These are phyloP conservation scores for Macquaria ambigua DNA, from an alignment of 2,113 vertebrate species.

Conservation along the genomic window DNA sequence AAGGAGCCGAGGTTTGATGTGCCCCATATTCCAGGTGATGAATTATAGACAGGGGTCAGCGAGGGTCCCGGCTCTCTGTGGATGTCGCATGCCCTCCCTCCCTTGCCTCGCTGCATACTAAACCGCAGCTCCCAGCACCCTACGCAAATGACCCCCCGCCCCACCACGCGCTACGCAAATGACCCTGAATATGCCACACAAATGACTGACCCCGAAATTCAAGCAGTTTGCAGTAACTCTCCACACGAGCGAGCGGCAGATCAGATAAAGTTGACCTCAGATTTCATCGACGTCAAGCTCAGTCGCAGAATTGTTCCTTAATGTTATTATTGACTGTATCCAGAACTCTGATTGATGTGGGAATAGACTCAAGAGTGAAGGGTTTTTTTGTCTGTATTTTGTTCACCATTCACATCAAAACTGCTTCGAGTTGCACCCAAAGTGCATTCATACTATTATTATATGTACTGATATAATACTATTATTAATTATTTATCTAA, in stretches of 20 bases:
- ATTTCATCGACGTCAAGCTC: background rate
- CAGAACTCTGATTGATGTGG: background rate
- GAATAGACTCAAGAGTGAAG: background rate
- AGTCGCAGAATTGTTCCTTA: background rate
- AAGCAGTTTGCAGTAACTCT: constrained; percentile 41
- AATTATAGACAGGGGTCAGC: constrained; percentile 88
- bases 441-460: background rate
- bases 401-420: background rate
- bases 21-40: constrained; percentile 81
- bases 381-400: background rate
- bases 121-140: constrained; percentile 68
- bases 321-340: constrained; percentile 24
- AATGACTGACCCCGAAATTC: constrained; percentile 68
- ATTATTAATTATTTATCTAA: background rate
- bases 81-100: constrained; percentile 79
- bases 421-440: background rate
- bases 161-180: constrained; percentile 72
- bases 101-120: constrained; percentile 82
- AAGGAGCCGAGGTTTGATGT: constrained; percentile 71
- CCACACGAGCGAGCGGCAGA: constrained; percentile 7
- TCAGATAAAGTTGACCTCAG: constrained; percentile 29
- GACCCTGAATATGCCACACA: constrained; percentile 78
- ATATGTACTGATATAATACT: background rate
- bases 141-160: constrained; percentile 72
- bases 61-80: constrained; percentile 82